Evolutionary conservation across 2,113 vertebrate genomes (phyloP).

Genomic region (Astur gentilis): DNA sequence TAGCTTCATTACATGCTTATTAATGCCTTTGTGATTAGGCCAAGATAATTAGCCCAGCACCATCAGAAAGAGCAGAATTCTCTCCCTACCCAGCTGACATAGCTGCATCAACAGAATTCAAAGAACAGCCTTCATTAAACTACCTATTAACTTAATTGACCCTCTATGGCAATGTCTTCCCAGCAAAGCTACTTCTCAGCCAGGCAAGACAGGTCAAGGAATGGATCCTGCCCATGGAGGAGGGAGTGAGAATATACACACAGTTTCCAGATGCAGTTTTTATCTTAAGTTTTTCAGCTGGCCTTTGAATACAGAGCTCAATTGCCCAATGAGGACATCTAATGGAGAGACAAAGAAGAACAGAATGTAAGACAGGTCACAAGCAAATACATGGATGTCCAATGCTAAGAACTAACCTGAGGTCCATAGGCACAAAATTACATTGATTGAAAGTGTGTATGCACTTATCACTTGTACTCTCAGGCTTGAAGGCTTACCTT

Average conservation of each 20-base stretch:
- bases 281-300: neutral
- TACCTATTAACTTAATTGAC: neutral
- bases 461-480: neutral
- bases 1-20: neutral
- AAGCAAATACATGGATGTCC: neutral
- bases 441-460: neutral
- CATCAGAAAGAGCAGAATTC: neutral
- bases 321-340: conserved; percentile 59
- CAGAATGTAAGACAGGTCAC: neutral
- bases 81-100: neutral
- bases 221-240: neutral
- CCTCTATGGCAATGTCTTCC: neutral
- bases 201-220: neutral
- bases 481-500: neutral
- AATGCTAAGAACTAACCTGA: neutral
- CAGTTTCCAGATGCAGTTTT: neutral
- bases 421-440: neutral
- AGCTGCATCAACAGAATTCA: neutral
- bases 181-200: neutral
- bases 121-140: neutral
- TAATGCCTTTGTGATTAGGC: neutral
- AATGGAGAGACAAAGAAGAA: conserved; percentile 38
- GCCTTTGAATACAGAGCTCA: neutral
- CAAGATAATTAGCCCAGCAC: conserved; percentile 5
- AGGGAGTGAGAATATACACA: neutral